phyloP scores from a whole-genome alignment of 2,113 vertebrate genomes.

The Egretta garzetta region DNA sequence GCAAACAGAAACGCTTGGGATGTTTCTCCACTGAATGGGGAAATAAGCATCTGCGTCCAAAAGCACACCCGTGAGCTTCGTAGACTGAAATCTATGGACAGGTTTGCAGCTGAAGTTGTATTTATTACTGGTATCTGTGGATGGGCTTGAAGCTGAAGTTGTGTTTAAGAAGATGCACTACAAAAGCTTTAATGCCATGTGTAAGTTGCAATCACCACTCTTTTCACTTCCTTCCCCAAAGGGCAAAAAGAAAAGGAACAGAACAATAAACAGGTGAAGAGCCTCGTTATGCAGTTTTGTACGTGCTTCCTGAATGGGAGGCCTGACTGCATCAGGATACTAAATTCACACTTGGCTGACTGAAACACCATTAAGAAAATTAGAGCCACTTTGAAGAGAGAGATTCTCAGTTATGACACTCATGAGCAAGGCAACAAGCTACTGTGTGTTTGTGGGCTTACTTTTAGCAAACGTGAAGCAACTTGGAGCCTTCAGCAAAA shows the following conservation, averaged over 20 bases:
- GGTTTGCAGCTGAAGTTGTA: not conserved
- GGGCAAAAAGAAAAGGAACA: not conserved
- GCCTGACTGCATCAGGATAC: not conserved
- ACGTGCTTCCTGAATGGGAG: not conserved
- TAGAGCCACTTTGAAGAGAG: not conserved
- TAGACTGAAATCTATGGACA: not conserved
- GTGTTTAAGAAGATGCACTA: not conserved
- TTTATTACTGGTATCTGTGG: not conserved
- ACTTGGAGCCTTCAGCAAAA: not conserved
- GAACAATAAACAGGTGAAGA: not conserved
- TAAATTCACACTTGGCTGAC: not conserved
- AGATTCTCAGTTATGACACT: not conserved
- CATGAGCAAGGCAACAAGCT: not conserved
- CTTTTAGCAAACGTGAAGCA: not conserved
- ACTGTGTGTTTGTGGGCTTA: not conserved
- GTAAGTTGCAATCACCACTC: not conserved
- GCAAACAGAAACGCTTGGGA: not conserved
- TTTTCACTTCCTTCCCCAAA: not conserved
- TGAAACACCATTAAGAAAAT: not conserved
- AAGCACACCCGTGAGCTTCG: not conserved
- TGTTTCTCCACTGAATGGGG: not conserved
- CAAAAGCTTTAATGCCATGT: not conserved
- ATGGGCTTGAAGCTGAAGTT: not conserved
- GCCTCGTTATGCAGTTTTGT: not conserved
- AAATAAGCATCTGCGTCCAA: not conserved